Base-by-base conservation (phyloP, 2,888 invertebrate species). In the Mimumesa dahlbomi region DNA sequence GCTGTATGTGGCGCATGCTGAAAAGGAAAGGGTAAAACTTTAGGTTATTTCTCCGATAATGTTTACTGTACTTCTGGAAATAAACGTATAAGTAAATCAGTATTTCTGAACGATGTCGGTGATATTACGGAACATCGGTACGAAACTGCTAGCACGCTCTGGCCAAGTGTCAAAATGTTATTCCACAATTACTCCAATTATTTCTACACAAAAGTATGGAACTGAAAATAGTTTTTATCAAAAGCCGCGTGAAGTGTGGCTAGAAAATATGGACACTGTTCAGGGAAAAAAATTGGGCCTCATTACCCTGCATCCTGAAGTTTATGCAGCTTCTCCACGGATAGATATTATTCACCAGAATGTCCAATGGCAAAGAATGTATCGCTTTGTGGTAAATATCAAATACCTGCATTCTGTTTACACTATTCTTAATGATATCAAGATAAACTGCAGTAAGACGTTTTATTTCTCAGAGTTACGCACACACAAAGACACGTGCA, bases 281-380 rank as follows among this genome's bases (percentile, higher is more conserved):
- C 92, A 94, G 73, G 95, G 95, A 83, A 92, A 93, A 68, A 95
- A 95, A 88, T 85, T 97, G n/a, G 97, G 96, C 0, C 88, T 98
- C 0, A 90, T 98, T 29, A 95, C 96, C 86, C 90, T 99, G 36
- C 98, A 99, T 90, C 98, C 99, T 0, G 93, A 94, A 70, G 91
- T 98, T 6, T 98, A 96, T 89, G 97, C 94, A 0, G 91, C 92
- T 0, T 92, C 93, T 81, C 98, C 98, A 0, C 92, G 98, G 54
- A 92, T 97, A 34, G 98, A 98, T 88, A 90, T 98, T 9, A 93
- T 99, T 54, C 94, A 95, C 74, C 92, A 93, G 74, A 99, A 99
- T 91, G 90, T 97, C 19, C 90, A 91, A 52, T 98, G 98, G 98
- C 98, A 98, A 88, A 90, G 83, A 73, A 91, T 93, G 74, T 98